These are phyloP conservation scores for Harpalus rufipes DNA, from an alignment of 2,888 invertebrate species.

Conservation along the genomic window DNA sequence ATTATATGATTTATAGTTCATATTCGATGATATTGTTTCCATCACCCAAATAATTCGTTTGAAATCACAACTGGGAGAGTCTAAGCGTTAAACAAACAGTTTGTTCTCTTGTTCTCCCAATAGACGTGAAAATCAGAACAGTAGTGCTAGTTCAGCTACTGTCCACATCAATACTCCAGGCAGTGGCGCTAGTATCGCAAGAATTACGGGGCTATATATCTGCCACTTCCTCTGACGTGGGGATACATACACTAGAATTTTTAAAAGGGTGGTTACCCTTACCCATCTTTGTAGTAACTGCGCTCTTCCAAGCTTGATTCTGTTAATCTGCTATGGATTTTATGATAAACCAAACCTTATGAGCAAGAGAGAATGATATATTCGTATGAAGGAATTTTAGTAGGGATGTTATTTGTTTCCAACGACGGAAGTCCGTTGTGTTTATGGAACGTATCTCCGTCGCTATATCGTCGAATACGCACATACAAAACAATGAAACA, in stretches of 20 bases:
- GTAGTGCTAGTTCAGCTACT: background rate
- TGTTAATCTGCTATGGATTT: no score
- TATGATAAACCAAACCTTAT: background rate
- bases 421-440: background rate
- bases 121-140: no score
- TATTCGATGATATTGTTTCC: background rate
- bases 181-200: constrained; percentile 27
- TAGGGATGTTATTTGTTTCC: background rate
- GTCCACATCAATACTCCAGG: constrained; percentile 14
- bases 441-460: background rate
- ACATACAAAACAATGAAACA: background rate
- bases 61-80: constrained; percentile 1
- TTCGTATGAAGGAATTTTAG: background rate
- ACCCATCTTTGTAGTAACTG: no score
- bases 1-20: no score
- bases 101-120: constrained; percentile 1
- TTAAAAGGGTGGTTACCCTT: no score
- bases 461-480: background rate
- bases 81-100: constrained; percentile 5
- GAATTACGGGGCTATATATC: constrained; percentile 19
- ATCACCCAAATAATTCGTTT: constrained; percentile 14
- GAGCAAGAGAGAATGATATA: background rate
- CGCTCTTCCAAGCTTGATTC: no score
- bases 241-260: no score
- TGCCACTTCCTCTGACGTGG: background rate